Base-by-base conservation (phyloP, 2,888 invertebrate species). In the Acrobasis repandana region DNA sequence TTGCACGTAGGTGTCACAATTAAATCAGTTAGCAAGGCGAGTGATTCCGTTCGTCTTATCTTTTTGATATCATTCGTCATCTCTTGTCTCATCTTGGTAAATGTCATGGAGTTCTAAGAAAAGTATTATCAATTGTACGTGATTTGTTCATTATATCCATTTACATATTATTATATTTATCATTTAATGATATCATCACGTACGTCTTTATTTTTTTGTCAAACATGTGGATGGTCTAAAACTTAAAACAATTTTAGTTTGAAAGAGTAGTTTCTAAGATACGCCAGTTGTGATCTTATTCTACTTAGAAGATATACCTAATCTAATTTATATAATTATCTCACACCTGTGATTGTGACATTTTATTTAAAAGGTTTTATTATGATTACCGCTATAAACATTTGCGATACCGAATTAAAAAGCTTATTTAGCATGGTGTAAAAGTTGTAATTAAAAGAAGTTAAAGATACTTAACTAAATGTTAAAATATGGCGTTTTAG, bases 1-100 rank as follows among this genome's bases (percentile, higher is more conserved):
- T 34, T 11, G 11, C 18, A 10, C 38, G 54, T 3, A 14, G 11
- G 16, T 14, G 28, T 54, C 6, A 54, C 54, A 38, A 54, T 54
- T 54, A 54, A 38, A 54, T 5, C 38, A 54, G 14, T 54, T 38
- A 54, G 36, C 54, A 38, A 54, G 38, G 38, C 54, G 54, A 18
- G n/a, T 46, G 46, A 56, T 46, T 47, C 28, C 43, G 54, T 54
- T 54, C 4, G 16, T 34, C 56, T 14, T 56, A 56, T 47, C 56
- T 56, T 33, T 8, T 18, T 56, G 5, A n/a, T 33, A 46, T 36
- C 33, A 2, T 36, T 33, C 28, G 43, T 15, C 33, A 56, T 47
- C 20, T 52, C 20, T 18, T 46, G 38, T 56, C 20, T n/a, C 43
- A 46, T 56, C 56, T 56, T 46, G 56, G 56, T 56, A 56, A 47